Evolutionary conservation across 1,140 invertebrate species (phyloP), one percentile per base, ranked within the genome.

Genomic region (Cyclina sinensis): DNA sequence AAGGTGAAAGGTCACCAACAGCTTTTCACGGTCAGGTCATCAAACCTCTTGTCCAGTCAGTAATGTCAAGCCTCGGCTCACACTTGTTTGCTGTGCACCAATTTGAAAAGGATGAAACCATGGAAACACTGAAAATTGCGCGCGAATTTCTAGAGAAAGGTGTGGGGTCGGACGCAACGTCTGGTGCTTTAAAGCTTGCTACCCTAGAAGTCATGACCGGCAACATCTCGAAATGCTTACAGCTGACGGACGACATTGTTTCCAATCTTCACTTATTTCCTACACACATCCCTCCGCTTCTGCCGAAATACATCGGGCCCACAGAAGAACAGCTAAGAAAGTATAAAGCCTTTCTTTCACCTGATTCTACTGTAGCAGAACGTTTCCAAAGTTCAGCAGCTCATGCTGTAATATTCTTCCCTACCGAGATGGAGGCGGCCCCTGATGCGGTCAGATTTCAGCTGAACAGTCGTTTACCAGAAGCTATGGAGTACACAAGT

Each of bases 301-400:
- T 62, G 5, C 57, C 57, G 24, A 62, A 62, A 62, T 62, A 62
- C n/a, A 62, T 62, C 14, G 57, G 57, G 1, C n/a, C 57, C 7
- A 62, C n/a, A 27, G 57, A 62, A 4, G 24, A 27, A 62, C 57
- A 62, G 14, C n/a, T 62, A 27, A 24, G 27, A 62, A 62, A 62
- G 3, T 62, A 62, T 62, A 27, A 14, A 62, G 18, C 21, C 7
- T 62, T 62, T 62, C 7, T 62, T 62, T 62, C 57, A 62, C n/a
- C 57, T 14, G n/a, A 5, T 4, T 27, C 24, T 4, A 62, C 57
- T 27, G 24, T 62, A 62, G 4, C n/a, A 9, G 57, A 62, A 11
- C 57, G 57, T 62, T 62, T 62, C 24, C 57, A 27, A 62, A 62
- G 57, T n/a, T 62, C 57, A 27, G 57, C 57, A 27, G 57, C 57